Conservation (phyloP, 2,113 vertebrate species). For the Oryzias curvinotus region DNA sequence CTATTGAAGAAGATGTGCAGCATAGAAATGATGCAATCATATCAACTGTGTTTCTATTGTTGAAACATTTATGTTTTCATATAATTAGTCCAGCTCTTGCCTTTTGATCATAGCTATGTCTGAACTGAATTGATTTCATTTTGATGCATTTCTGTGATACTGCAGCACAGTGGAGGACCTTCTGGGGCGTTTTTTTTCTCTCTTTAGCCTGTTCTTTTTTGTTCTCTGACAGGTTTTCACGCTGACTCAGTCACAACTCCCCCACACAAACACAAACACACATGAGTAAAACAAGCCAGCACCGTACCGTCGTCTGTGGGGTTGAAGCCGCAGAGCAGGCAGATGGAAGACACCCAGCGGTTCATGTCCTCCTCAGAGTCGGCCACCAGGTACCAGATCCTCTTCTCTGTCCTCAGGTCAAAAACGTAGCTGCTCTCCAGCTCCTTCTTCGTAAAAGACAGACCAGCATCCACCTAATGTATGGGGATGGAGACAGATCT, state of each 20-base stretch:
- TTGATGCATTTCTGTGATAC: constrained; percentile 3
- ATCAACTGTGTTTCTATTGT: too few relatives aligned
- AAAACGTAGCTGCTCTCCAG: constrained; percentile 89
- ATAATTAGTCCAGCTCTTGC: too few relatives aligned
- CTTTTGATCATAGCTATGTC: too few relatives aligned
- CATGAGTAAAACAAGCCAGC: constrained; percentile 3
- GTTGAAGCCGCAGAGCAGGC: constrained; percentile 88
- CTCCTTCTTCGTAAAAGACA: constrained; percentile 85
- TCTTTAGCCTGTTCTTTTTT: constrained; percentile 18
- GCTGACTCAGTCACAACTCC: constrained; percentile 43
- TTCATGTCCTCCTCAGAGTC: constrained; percentile 93
- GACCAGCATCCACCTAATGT: constrained; percentile 79
- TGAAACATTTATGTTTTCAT: too few relatives aligned
- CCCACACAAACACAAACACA: constrained; percentile 25
- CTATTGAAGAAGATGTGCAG: neutral
- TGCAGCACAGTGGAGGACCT: neutral
- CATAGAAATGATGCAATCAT: too few relatives aligned
- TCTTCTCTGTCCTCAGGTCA: constrained; percentile 84
- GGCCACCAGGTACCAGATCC: constrained; percentile 92
- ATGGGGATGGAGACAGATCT: neutral
- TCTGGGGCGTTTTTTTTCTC: neutral
- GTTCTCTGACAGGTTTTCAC: constrained; percentile 43
- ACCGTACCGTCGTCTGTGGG: constrained; percentile 58
- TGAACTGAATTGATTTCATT: neutral
- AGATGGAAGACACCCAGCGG: constrained; percentile 89